Evolutionary conservation across 2,888 invertebrate genomes (phyloP), one percentile per base, ranked within the genome.

Genomic region (Chalcis sispes): DNA sequence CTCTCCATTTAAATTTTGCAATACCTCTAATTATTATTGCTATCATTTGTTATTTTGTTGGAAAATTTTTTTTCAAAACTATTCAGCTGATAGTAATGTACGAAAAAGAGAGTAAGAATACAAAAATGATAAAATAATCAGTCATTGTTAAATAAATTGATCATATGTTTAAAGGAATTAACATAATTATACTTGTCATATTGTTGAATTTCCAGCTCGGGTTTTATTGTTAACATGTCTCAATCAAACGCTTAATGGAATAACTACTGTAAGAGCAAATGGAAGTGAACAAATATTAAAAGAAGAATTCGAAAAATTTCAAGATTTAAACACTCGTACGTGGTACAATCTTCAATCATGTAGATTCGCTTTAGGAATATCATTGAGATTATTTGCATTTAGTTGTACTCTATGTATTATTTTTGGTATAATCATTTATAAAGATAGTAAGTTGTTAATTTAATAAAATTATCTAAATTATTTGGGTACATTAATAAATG

Each of bases 211-310:
- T 62, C 8, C 27, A 95, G 95, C 93, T 15, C 92, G 94, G 79
- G 86, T 89, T 1, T 98, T 98, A 0, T 95, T 98, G 0, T 98
- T 97, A 88, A 95, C 96, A 0, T 97, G 98, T 86, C 92, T 98
- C 80, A 94, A 95, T 18, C 94, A 96, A 0, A 94, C 96, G 0
- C 90, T 98, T 5, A 92, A 94, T 78, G 98, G 98, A 1, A 91
- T 98, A 32, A 93, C 95, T 48, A 96, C 97, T 0, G 96, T 98
- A 78, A 91, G 98, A 76, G 94, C 97, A 0, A 93, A 94, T 0
- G 91, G 92, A 25, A 93, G 94, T 0, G 92, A 95, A 87, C 90
- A 92, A 79, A 90, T 94, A 82, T 92, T 98, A 64, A 91, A 92
- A 62, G 90, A 92, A 82, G 95, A 95, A 83, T 95, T 96, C 82